Conservation (phyloP, 2,113 vertebrate genomes). For the Atherinomorus stipes region DNA sequence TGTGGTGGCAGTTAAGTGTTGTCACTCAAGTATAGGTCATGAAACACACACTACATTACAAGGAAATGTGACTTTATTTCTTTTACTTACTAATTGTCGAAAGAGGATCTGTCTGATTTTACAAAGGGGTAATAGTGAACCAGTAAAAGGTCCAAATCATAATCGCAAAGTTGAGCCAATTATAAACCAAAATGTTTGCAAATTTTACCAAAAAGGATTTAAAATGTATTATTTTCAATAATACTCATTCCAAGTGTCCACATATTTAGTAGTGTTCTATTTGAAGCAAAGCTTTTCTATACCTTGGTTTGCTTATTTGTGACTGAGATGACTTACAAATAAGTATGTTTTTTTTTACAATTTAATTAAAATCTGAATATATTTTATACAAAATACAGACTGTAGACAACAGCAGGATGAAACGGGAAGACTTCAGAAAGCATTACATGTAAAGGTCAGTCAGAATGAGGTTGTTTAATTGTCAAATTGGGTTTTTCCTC, state of each 20-base stretch:
- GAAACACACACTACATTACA: background rate
- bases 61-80: background rate
- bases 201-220: background rate
- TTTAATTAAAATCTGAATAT: too few species aligned
- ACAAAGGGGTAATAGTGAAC: background rate
- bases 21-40: constrained; percentile 13
- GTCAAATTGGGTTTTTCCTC: too few species aligned
- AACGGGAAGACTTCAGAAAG: too few species aligned
- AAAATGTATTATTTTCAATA: background rate
- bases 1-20: constrained; percentile 25
- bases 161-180: background rate
- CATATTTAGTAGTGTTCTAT: too few species aligned
- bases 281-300: background rate
- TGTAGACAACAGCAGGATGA: too few species aligned
- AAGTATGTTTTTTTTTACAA: too few species aligned
- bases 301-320: background rate
- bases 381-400: too few species aligned
- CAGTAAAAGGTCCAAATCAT: background rate
- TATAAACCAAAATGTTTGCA: background rate
- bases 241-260: background rate
- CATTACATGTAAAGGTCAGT: too few species aligned
- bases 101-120: background rate
- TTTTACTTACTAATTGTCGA: background rate
- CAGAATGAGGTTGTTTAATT: too few species aligned
- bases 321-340: too few species aligned